phyloP scores from a whole-genome alignment of 2,888 invertebrate species.

The Pyrocoelia pectoralis region DNA sequence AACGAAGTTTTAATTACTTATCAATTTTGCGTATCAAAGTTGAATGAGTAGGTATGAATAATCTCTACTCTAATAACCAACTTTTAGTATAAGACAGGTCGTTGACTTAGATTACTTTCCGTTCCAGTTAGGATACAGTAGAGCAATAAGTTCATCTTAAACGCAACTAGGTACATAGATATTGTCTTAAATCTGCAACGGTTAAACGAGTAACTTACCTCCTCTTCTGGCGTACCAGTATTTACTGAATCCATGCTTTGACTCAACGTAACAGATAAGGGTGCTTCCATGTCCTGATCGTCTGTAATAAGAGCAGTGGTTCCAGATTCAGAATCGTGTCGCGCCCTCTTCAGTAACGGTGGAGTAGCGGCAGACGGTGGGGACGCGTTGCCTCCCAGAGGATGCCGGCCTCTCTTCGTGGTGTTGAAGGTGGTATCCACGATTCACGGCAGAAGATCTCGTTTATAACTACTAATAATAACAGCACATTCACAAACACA shows the following conservation, averaged over 20 bases:
- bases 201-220: conserved; percentile 73
- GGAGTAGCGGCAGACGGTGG: conserved; percentile 56
- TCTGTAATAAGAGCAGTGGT: conserved; percentile 48
- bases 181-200: conserved; percentile 6
- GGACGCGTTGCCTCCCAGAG: conserved; percentile 58
- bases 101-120: conserved; percentile 30
- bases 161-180: not conserved
- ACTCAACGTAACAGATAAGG: conserved; percentile 81
- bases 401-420: conserved; percentile 61
- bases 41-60: not conserved
- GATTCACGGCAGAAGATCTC: conserved; percentile 53
- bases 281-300: conserved; percentile 70
- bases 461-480: conserved; percentile 26
- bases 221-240: conserved; percentile 95
- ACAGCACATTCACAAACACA: conserved; percentile 37
- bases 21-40: no score
- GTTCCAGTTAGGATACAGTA: conserved; percentile 23
- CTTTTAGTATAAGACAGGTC: conserved; percentile 19
- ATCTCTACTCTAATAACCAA: conserved; percentile 15
- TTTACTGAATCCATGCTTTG: conserved; percentile 99
- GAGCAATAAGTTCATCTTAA: conserved; percentile 18
- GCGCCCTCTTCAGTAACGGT: conserved; percentile 58
- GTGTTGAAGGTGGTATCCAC: conserved; percentile 60
- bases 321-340: conserved; percentile 56
- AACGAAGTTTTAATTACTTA: no score